phyloP scores from a whole-genome alignment of 1,140 invertebrate species.

The Brachionus angularis region DNA sequence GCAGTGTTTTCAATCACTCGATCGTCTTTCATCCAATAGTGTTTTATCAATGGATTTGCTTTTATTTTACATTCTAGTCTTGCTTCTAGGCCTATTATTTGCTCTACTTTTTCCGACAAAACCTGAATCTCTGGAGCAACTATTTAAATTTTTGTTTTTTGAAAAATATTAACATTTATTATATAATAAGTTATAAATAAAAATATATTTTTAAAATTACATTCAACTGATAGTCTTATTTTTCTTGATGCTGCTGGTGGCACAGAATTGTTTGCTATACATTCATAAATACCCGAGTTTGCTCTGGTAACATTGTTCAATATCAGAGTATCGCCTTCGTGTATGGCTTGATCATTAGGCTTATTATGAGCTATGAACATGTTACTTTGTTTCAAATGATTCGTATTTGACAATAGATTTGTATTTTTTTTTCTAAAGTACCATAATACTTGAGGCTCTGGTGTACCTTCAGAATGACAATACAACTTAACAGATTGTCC shows the following conservation, averaged over 20 bases:
- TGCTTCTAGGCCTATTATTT: slow-evolving; percentile 6
- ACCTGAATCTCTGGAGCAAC: background rate
- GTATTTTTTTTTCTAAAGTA: background rate
- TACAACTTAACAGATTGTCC: slow-evolving; percentile 7
- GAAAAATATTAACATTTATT: background rate
- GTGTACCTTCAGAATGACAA: slow-evolving; percentile 42
- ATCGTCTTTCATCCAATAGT: slow-evolving; percentile 35
- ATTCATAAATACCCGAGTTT: slow-evolving; percentile 52
- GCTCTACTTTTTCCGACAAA: background rate
- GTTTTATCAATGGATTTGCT: slow-evolving; percentile 36
- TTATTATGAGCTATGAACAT: background rate
- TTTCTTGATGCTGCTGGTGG: slow-evolving; percentile 49
- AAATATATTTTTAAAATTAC: too few species aligned
- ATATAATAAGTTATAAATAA: too few species aligned
- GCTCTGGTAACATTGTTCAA: slow-evolving; percentile 52
- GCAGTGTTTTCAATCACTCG: slow-evolving; percentile 6
- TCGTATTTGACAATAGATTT: background rate
- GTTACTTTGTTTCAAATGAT: background rate
- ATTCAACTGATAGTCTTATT: slow-evolving; percentile 52
- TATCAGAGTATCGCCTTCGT: slow-evolving; percentile 49
- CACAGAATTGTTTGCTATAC: slow-evolving; percentile 51
- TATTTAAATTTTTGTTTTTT: background rate
- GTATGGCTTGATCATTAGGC: background rate
- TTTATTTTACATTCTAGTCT: slow-evolving; percentile 38
- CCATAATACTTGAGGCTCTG: slow-evolving; percentile 18